These are phyloP conservation scores for Hydropsyche betteni DNA, from an alignment of 2,888 invertebrate species.

Conservation along the genomic window DNA sequence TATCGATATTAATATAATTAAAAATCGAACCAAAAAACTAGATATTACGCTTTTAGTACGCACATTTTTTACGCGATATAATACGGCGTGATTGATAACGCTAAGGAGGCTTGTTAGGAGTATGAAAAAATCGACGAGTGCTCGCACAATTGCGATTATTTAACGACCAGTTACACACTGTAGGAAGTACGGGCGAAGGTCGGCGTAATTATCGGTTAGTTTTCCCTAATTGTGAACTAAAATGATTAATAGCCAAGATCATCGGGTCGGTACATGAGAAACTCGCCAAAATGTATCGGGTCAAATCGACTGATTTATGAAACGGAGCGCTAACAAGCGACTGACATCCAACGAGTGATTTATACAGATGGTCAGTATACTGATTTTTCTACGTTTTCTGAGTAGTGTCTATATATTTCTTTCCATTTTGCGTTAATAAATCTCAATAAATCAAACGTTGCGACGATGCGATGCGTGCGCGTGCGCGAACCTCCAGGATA, in stretches of 20 bases:
- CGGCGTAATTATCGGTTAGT: slow-evolving; percentile 30
- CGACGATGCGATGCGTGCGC: background rate
- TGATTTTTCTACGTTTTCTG: background rate
- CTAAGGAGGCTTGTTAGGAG: background rate
- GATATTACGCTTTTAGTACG: no score
- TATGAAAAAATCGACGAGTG: background rate
- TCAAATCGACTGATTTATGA: slow-evolving; percentile 26
- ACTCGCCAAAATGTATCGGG: slow-evolving; percentile 25
- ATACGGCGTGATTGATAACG: slow-evolving; percentile 9
- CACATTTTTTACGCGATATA: background rate
- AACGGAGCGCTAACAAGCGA: slow-evolving; percentile 22
- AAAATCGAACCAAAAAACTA: no score
- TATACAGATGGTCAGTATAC: slow-evolving; percentile 4
- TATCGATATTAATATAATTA: slow-evolving; percentile 19
- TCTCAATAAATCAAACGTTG: slow-evolving; percentile 13
- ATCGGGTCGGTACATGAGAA: slow-evolving; percentile 13
- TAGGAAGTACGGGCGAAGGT: slow-evolving; percentile 18
- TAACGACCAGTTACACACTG: background rate
- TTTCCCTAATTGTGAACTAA: slow-evolving; percentile 28
- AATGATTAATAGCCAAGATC: slow-evolving; percentile 25
- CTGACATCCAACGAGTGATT: slow-evolving; percentile 28
- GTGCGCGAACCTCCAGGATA: slow-evolving; percentile 21
- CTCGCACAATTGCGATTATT: slow-evolving; percentile 7
- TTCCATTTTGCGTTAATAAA: slow-evolving; percentile 1
- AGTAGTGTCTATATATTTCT: background rate